Conservation (phyloP, 2,797 vertebrate genomes). For the Falco columbarius region DNA sequence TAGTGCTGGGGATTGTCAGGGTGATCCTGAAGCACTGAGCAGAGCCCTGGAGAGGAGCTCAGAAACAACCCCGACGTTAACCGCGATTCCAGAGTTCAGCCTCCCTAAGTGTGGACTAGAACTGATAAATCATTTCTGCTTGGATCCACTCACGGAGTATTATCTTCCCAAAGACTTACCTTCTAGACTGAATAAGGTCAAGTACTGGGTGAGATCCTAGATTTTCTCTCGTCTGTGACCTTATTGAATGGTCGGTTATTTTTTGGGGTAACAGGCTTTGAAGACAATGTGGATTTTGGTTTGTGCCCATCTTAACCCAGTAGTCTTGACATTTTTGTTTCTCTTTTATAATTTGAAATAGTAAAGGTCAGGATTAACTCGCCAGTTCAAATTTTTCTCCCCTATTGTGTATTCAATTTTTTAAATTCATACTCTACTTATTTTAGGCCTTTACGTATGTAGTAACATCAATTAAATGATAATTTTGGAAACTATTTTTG, state of each 20-base stretch:
- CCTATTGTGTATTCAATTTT: slow-evolving; percentile 69
- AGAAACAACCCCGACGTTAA: background rate
- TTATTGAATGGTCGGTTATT: slow-evolving; percentile 23
- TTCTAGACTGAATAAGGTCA: slow-evolving; percentile 15
- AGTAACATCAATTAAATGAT: slow-evolving; percentile 71
- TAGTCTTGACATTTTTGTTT: slow-evolving; percentile 67
- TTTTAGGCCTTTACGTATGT: slow-evolving; percentile 66
- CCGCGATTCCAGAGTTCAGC: slow-evolving; percentile 31
- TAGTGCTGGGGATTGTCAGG: slow-evolving; percentile 39
- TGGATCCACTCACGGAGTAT: slow-evolving; percentile 29
- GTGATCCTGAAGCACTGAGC: slow-evolving; percentile 29
- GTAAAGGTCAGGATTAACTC: slow-evolving; percentile 45
- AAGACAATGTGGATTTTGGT: slow-evolving; percentile 66
- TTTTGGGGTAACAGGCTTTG: slow-evolving; percentile 57
- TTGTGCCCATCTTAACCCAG: slow-evolving; percentile 68
- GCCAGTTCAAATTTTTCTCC: slow-evolving; percentile 43
- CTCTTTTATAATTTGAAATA: slow-evolving; percentile 68
- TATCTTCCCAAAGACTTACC: slow-evolving; percentile 60
- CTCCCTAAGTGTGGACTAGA: slow-evolving; percentile 5
- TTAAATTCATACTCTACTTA: slow-evolving; percentile 57
- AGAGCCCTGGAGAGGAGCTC: slow-evolving; percentile 44
- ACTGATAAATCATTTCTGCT: slow-evolving; percentile 1
- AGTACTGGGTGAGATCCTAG: slow-evolving; percentile 11
- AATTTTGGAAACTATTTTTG: slow-evolving; percentile 75
- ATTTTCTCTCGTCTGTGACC: slow-evolving; percentile 32